Evolutionary conservation across 2,113 vertebrate species (phyloP).

Genomic region (Kryptolebias marmoratus): DNA sequence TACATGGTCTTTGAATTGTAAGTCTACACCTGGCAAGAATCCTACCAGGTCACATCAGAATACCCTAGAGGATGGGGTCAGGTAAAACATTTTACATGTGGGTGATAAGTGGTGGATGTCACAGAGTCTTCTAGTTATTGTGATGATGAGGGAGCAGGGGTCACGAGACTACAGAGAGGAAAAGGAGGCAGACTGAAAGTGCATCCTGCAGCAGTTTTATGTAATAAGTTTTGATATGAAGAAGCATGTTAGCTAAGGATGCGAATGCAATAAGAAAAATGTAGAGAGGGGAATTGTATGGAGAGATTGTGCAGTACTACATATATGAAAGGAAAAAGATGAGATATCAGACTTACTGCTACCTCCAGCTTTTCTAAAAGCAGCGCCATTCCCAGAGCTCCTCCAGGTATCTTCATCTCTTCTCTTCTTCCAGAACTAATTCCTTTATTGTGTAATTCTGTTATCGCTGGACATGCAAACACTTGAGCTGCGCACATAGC

Average conservation of each 20-base stretch:
- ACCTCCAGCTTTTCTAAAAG: constrained; percentile 45
- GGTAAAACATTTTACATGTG: neutral
- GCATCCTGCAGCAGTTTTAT: constrained; percentile 40
- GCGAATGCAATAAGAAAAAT: neutral
- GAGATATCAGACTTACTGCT: constrained; percentile 57
- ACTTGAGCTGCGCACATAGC: neutral
- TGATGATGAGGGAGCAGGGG: neutral
- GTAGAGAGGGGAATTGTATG: neutral
- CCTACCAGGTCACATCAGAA: neutral
- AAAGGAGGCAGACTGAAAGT: neutral
- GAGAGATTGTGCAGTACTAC: constrained; percentile 4
- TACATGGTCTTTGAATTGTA: constrained; percentile 99
- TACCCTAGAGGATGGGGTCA: neutral
- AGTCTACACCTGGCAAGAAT: constrained; percentile 74
- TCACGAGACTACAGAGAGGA: neutral
- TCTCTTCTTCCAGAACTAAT: constrained; percentile 57
- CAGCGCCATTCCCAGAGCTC: constrained; percentile 10
- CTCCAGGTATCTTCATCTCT: constrained; percentile 41
- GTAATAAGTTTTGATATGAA: constrained; percentile 45
- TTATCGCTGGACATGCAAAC: constrained; percentile 49
- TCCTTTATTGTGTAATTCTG: constrained; percentile 60
- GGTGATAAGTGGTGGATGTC: neutral
- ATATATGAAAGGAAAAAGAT: constrained; percentile 39
- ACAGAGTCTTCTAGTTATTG: neutral
- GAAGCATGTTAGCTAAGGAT: constrained; percentile 44